Evolutionary conservation across 2,797 vertebrate species (phyloP), one percentile per base, ranked within the genome.

Genomic region (Botia almorhae): DNA sequence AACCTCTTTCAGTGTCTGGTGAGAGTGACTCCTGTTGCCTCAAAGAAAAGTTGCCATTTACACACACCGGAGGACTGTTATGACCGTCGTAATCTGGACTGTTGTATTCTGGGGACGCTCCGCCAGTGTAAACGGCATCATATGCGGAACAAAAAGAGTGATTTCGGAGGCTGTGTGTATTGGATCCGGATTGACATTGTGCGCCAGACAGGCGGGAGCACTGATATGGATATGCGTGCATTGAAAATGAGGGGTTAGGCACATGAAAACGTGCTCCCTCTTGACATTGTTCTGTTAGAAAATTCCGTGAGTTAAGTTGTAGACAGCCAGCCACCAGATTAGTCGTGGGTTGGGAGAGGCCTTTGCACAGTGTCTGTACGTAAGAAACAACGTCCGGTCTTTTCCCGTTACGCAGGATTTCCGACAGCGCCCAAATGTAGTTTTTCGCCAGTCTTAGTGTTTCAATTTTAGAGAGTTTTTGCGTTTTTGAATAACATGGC

Each of bases 281-380:
- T 48, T 95, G 91, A 3, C 96, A 95, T 81, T 94, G 97, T 86
- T 99, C 97, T 0, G 96, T 97, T 56, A 99, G 94, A 94, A 99
- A 99, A 89, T 98, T 99, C 88, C 98, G 93, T 80, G 97, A 97
- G 89, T 98, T 99, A 87, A 99, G 96, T 93, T 99, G 98, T 85
- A 99, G 93, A 86, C 97, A 99, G n/a, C 98, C 98, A 8, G 98
- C 97, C 90, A 99, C 97, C 91, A 99, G 93, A 89, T 99, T 99
- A 81, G 97, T 98, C 58, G 98, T 99, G 90, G 98, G 98, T 83
- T 99, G 98, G 7, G 98, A 99, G 79, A 99, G 92, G 76, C 98
- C 98, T 87, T 98, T 98, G 85, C 98, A 99, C 89, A 99, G 87
- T 87, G 97, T 99, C 95, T 99, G 98, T 90, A 99, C 97, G 87